Evolutionary conservation across 2,888 invertebrate genomes (phyloP).

Genomic region (Pecten maximus): DNA sequence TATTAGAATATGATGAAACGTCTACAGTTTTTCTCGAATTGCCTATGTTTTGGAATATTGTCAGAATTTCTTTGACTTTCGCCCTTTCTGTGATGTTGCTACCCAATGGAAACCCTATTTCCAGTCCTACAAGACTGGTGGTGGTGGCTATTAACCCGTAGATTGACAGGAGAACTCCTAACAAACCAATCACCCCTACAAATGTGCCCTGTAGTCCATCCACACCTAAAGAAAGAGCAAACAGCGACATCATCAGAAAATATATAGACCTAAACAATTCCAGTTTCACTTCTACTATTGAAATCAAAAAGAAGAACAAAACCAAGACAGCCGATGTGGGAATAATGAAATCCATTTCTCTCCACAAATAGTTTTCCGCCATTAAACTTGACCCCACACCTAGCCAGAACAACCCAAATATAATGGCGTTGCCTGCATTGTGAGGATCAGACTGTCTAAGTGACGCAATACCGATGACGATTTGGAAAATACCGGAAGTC

Average conservation of each 20-base stretch:
- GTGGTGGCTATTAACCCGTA: slow-evolving; percentile 68
- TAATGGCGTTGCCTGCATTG: slow-evolving; percentile 58
- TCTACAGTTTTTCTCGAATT: background rate
- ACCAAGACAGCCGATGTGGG: slow-evolving; percentile 62
- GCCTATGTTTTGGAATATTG: background rate
- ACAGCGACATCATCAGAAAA: slow-evolving; percentile 57
- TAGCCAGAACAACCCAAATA: slow-evolving; percentile 66
- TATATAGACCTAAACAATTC: slow-evolving; percentile 64
- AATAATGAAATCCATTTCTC: background rate
- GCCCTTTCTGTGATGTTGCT: background rate
- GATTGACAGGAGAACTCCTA: slow-evolving; percentile 64
- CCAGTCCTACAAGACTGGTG: slow-evolving; percentile 34
- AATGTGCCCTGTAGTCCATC: slow-evolving; percentile 58
- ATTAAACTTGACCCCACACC: slow-evolving; percentile 61
- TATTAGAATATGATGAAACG: background rate
- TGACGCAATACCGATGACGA: slow-evolving; percentile 59
- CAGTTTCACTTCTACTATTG: slow-evolving; percentile 57
- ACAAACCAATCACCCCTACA: slow-evolving; percentile 64
- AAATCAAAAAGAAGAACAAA: slow-evolving; percentile 58
- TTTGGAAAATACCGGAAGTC: slow-evolving; percentile 62
- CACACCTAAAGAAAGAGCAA: slow-evolving; percentile 61
- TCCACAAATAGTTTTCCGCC: slow-evolving; percentile 52
- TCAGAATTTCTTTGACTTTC: background rate
- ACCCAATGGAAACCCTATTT: slow-evolving; percentile 41
- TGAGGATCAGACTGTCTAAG: slow-evolving; percentile 60